Percentiles rank a stretch among this genome's conserved stretches.
Evolutionary conservation across 2,888 invertebrate species (phyloP).

Genomic region (Conomelus anceps): DNA sequence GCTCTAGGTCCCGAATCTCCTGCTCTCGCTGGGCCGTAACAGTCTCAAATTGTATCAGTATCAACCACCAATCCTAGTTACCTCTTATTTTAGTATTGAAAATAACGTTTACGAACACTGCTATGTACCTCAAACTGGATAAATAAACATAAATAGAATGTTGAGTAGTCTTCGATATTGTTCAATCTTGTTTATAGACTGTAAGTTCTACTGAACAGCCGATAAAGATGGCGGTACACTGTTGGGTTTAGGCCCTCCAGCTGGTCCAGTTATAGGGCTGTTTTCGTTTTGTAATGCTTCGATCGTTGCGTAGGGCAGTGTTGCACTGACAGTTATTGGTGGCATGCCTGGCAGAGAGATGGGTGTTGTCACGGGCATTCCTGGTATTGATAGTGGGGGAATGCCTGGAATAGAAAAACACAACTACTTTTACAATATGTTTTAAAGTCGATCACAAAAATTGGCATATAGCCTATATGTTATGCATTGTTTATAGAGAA

Average conservation of each 20-base stretch:
- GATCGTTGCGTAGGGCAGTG: slow-evolving; percentile 55
- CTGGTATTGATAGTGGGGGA: slow-evolving; percentile 32
- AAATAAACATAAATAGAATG: neutral
- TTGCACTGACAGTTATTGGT: slow-evolving; percentile 68
- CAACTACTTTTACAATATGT: neutral
- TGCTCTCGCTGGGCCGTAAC: neutral
- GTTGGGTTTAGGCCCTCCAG: slow-evolving; percentile 24
- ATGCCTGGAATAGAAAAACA: slow-evolving; percentile 10
- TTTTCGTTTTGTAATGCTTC: slow-evolving; percentile 43
- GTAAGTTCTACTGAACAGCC: slow-evolving; percentile 29
- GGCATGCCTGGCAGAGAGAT: slow-evolving; percentile 71
- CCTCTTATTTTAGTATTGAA: neutral
- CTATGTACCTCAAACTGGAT: neutral
- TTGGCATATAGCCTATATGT: no score
- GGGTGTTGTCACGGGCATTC: slow-evolving; percentile 54
- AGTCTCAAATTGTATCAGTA: neutral
- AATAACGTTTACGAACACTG: neutral
- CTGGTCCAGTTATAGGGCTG: slow-evolving; percentile 24
- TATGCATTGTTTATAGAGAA: no score
- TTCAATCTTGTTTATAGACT: neutral
- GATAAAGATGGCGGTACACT: slow-evolving; percentile 26
- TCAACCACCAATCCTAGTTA: neutral
- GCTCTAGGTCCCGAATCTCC: no score
- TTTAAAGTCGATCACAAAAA: no score
- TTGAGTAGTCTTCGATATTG: neutral